These are phyloP conservation scores for Diloba caeruleocephala DNA, from an alignment of 2,888 invertebrate genomes.

Conservation along the genomic window DNA sequence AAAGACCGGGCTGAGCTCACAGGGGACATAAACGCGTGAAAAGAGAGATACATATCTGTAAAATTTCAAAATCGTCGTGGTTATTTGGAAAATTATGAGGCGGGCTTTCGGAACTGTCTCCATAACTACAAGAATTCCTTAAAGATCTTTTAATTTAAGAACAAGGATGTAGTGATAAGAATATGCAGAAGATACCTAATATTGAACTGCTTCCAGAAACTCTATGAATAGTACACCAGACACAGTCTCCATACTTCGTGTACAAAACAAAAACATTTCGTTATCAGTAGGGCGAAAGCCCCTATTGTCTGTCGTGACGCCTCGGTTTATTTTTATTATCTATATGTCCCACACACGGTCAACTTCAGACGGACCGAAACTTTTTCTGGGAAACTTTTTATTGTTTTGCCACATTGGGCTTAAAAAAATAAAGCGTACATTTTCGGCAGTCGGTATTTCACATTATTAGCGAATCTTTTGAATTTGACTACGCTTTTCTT, in stretches of 20 bases:
- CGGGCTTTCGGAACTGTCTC: background rate
- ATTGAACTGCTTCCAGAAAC: conserved; percentile 33
- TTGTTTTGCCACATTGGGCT: conserved; percentile 20
- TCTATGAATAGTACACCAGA: conserved; percentile 21
- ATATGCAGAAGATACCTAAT: conserved; percentile 20
- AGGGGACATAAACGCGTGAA: too few relatives aligned
- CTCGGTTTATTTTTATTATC: conserved; percentile 56
- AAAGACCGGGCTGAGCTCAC: too few relatives aligned
- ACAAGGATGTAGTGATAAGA: conserved; percentile 1
- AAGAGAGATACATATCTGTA: too few relatives aligned
- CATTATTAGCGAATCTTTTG: conserved; percentile 31
- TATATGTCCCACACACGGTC: conserved; percentile 72
- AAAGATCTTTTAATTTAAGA: too few relatives aligned
- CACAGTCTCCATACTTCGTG: conserved; percentile 9
- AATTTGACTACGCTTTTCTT: conserved; percentile 13
- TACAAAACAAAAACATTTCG: conserved; percentile 37
- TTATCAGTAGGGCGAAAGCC: conserved; percentile 67
- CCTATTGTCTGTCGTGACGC: conserved; percentile 61
- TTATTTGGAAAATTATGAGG: too few relatives aligned
- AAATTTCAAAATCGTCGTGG: too few relatives aligned
- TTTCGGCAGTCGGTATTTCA: conserved; percentile 29
- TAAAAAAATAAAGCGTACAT: conserved; percentile 19
- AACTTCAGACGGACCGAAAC: conserved; percentile 62
- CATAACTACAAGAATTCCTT: too few relatives aligned
- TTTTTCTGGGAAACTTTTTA: conserved; percentile 49